Evolutionary conservation across 2,888 invertebrate genomes (phyloP), one percentile per base, ranked within the genome.

Genomic region (Platerodrilus igneus): DNA sequence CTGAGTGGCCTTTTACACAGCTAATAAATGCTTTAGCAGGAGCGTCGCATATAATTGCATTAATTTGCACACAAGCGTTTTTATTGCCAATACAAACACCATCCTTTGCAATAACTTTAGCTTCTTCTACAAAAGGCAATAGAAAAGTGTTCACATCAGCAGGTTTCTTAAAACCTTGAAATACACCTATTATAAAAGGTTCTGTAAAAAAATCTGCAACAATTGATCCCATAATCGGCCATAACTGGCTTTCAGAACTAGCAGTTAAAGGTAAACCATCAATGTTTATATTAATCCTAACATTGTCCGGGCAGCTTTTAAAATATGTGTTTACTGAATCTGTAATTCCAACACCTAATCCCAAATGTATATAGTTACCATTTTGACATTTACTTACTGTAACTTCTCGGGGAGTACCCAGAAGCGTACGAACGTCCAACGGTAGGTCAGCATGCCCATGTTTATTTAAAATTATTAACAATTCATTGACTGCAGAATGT

Each of bases 11-110:
- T 48, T 53, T 57, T 30, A 31, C 39, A 27, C 40, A 27, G 23
- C 27, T 40, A 11, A 57, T 23, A 39, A 36, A 57, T 4, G 54
- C 32, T 33, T 41, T 49, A 4, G 53, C 55, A 10, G 55, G 55
- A 4, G 54, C 48, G 51, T 58, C 55, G 49, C 52, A 58, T 22
- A 52, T 40, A 13, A 53, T 36, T 13, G 41, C 43, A 28, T 39
- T 44, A 27, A 48, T 37, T 16, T 16, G 9, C 6, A 50, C 35
- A 37, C 32, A 8, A 9, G 44, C 17, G 3, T 16, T 43, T 23
- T 11, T n/a, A n/a, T n/a, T n/a, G n/a, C n/a, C n/a, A n/a, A 35
- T 10, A 8, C n/a, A 17, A 31, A 46, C 10, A 8, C 43, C 50
- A 20, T 36, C 29, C 11, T 28, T 23, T 16, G n/a, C 11, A 23